Evolutionary conservation across 2,797 vertebrate genomes (phyloP).

Genomic region (Ctenopoma kingsleyae): DNA sequence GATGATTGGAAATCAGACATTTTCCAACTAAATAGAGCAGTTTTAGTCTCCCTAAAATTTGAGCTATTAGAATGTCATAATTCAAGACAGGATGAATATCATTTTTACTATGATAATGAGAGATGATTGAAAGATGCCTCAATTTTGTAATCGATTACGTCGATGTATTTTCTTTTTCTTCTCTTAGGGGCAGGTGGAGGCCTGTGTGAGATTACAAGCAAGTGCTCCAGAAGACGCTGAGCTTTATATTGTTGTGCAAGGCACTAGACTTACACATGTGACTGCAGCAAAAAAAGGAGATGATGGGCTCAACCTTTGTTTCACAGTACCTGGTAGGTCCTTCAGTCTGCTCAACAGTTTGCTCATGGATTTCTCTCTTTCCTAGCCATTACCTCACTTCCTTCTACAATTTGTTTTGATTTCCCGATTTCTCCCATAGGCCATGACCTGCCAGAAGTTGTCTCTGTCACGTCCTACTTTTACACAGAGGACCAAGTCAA

Average conservation of each 20-base stretch:
- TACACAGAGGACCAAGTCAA: conserved; percentile 37
- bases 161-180: conserved; percentile 14
- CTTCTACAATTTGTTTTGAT: background rate
- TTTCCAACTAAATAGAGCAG: background rate
- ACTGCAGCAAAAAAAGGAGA: conserved; percentile 60
- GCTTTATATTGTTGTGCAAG: conserved; percentile 75
- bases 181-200: conserved; percentile 79
- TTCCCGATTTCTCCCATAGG: conserved; percentile 62
- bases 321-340: conserved; percentile 79
- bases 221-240: conserved; percentile 61
- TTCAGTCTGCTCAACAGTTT: background rate
- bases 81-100: background rate
- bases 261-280: conserved; percentile 77
- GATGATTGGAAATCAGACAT: background rate
- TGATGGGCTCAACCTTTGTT: conserved; percentile 65
- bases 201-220: conserved; percentile 40
- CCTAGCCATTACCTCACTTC: background rate
- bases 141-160: background rate
- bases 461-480: conserved; percentile 67
- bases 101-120: background rate
- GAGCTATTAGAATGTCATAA: background rate
- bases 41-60: conserved; percentile 12
- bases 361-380: background rate
- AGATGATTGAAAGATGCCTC: background rate
- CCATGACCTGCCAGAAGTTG: conserved; percentile 75